A percentile compares a stretch with the other conserved stretches of the same genome.
Evolutionary conservation across 2,888 invertebrate genomes (phyloP).

Genomic region (Scaptomyza polygonia): DNA sequence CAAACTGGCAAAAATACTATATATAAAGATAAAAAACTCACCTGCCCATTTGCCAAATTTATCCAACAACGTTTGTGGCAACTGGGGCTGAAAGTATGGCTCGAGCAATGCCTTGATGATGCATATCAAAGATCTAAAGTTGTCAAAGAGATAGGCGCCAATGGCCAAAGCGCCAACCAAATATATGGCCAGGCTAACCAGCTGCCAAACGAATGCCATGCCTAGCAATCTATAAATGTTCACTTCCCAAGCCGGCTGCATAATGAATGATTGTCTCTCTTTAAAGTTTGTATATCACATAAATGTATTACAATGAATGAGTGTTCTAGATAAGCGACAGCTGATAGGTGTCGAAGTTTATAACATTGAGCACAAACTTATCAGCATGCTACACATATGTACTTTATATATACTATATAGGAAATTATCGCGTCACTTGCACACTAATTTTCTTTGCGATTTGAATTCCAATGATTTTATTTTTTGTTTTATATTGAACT

Average conservation of each 20-base stretch:
- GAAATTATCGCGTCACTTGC: background rate
- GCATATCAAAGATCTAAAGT: conserved; percentile 87
- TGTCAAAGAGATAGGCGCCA: conserved; percentile 84
- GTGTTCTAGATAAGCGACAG: conserved; percentile 38
- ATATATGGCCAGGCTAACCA: conserved; percentile 72
- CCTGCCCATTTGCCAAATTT: conserved; percentile 95
- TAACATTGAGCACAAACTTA: conserved; percentile 15
- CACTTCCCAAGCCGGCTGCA: conserved; percentile 66
- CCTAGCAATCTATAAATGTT: conserved; percentile 69
- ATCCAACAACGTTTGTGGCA: conserved; percentile 87
- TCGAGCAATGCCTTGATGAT: conserved; percentile 87
- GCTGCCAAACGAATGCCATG: conserved; percentile 77
- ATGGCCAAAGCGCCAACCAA: conserved; percentile 74
- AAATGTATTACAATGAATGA: background rate
- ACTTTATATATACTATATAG: background rate
- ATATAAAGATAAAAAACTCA: too few species aligned
- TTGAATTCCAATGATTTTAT: conserved; percentile 2
- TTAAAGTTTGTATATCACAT: conserved; percentile 13
- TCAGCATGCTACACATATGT: conserved; percentile 26
- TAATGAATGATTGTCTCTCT: conserved; percentile 44
- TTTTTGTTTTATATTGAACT: background rate
- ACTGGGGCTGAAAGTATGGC: conserved; percentile 88
- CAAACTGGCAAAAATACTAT: too few species aligned
- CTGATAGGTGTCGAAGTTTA: conserved; percentile 16
- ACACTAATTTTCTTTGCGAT: conserved; percentile 1